phyloP scores from a whole-genome alignment of 2,797 vertebrate genomes.

The Crenichthys baileyi region DNA sequence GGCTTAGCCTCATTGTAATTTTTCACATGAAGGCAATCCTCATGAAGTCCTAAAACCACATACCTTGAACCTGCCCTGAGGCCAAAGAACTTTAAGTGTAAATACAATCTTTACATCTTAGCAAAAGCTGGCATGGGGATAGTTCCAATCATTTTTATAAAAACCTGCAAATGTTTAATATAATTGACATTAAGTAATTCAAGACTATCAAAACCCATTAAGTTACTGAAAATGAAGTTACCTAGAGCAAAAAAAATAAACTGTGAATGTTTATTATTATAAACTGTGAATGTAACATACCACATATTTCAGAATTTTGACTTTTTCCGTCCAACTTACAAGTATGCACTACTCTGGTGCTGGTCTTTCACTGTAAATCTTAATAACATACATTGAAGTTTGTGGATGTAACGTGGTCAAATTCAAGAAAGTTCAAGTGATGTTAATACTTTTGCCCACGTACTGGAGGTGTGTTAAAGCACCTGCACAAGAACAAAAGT shows the following conservation, averaged over 20 bases:
- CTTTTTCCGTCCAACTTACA: neutral
- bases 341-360: neutral
- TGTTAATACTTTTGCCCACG: neutral
- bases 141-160: too few species aligned
- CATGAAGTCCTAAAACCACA: slow-evolving; percentile 25
- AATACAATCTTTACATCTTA: slow-evolving; percentile 7
- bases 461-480: neutral
- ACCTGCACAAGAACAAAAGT: neutral
- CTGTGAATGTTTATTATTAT: too few species aligned
- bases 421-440: neutral
- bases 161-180: neutral
- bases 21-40: slow-evolving; percentile 66
- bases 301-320: neutral
- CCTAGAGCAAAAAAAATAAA: neutral
- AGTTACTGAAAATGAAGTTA: neutral
- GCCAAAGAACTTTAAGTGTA: neutral
- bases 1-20: slow-evolving; percentile 66
- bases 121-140: neutral
- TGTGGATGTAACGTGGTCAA: neutral
- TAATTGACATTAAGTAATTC: neutral
- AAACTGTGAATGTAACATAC: too few species aligned
- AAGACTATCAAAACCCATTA: neutral
- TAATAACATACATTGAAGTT: neutral
- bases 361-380: neutral
- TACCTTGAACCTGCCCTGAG: neutral